Evolutionary conservation across 2,888 invertebrate species (phyloP).

Genomic region (Prionchulus punctatus): DNA sequence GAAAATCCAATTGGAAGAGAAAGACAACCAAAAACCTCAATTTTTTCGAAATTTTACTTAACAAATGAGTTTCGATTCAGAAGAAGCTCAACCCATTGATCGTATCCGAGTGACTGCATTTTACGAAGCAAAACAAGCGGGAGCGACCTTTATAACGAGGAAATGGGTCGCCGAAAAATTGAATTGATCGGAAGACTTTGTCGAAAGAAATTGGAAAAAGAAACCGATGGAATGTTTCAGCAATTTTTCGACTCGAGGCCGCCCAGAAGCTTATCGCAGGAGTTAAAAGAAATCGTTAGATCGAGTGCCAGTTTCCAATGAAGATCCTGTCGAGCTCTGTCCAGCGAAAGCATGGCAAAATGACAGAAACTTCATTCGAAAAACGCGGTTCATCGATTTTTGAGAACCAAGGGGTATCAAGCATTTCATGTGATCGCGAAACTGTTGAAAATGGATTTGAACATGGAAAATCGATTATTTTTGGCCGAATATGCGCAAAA

Average conservation of each 20-base stretch:
- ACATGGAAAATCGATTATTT: not conserved
- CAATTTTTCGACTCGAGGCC: not conserved
- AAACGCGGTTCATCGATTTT: not conserved
- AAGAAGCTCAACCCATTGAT: not conserved
- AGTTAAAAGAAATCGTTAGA: not conserved
- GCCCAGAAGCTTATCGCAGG: not conserved
- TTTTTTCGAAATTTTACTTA: not conserved
- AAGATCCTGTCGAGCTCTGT: not conserved
- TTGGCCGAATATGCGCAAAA: not conserved
- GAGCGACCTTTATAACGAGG: not conserved
- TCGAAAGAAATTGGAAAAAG: constrained; percentile 1
- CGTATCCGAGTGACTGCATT: constrained; percentile 1
- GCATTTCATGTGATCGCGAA: not conserved
- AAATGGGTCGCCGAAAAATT: not conserved
- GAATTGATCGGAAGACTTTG: not conserved
- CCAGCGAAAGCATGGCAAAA: not conserved
- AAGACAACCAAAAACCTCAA: not conserved
- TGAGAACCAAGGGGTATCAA: not conserved
- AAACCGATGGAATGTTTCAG: constrained; percentile 2
- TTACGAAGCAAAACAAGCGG: not conserved
- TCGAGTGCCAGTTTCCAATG: not conserved
- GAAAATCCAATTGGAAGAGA: not conserved
- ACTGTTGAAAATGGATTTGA: not conserved
- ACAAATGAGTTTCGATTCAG: constrained; percentile 2
- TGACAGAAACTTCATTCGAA: not conserved